Evolutionary conservation across 1,140 invertebrate species (phyloP), one percentile per base, ranked within the genome.

Genomic region (Coboldia fuscipes): DNA sequence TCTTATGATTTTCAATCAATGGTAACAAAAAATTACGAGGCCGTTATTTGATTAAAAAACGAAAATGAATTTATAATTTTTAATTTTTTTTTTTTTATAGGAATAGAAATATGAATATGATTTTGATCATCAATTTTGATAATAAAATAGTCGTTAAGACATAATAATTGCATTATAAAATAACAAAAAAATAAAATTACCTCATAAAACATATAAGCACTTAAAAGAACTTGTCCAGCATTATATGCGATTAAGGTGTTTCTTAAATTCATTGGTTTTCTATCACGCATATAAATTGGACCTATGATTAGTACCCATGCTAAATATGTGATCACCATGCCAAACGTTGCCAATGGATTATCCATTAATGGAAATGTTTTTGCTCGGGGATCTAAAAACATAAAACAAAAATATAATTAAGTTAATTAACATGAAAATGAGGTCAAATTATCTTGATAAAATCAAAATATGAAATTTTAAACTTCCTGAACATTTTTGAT

Each of bases 301-400:
- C 88, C 89, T 7, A 80, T 53, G 28, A 82, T 63, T 39, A 84
- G 63, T 5, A 89, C 80, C 38, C 75, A 66, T 43, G 76, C 78
- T 0, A 90, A 63, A 48, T 90, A 90, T 3, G 70, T 60, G 7
- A 79, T 50, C 15, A 89, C 82, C 57, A 89, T 75, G 8, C 72
- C 54, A 3, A 92, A 48, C 1, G 88, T 90, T 0, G 85, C 82
- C 30, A 84, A 59, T 1, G 86, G 88, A 20, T 78, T 78, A 36
- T 82, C 71, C 79, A 96, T 92, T 1, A 96, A 57, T 0, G 83
- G 75, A 80, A 86, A 94, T 51, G 82, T 72, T 50, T 72, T 72
- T 19, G 92, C 84, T 41, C 90, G 61, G 3, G 80, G 78, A 66
- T 92, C 88, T 73, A 59, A 40, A 4, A 15, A 30, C 9, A 30